Evolutionary conservation across 1,140 invertebrate species (phyloP).

Genomic region (Stenopsyche tienmushanensis): DNA sequence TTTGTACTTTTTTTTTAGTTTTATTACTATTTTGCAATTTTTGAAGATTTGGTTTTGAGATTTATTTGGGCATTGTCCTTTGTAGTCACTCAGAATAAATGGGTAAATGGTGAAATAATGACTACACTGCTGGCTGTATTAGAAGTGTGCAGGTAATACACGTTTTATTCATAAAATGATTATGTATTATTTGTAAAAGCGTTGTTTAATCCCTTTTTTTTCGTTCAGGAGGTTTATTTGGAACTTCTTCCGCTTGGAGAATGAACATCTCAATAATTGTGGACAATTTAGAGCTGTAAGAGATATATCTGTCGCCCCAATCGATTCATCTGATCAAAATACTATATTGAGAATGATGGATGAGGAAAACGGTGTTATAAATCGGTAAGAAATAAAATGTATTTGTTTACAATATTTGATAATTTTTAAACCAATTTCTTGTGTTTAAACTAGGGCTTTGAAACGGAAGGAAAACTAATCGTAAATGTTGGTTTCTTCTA

Average conservation of each 20-base stretch:
- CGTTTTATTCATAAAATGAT: not conserved
- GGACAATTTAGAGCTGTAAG: conserved; percentile 98
- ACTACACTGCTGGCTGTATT: conserved; percentile 85
- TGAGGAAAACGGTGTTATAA: conserved; percentile 82
- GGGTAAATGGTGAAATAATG: conserved; percentile 82
- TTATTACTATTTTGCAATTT: conserved; percentile 97
- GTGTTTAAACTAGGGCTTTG: not conserved
- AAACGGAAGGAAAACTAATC: not conserved
- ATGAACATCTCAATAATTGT: conserved; percentile 99
- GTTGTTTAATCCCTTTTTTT: not conserved
- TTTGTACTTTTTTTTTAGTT: conserved; percentile 58
- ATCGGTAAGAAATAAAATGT: conserved; percentile 55
- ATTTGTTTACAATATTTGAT: no score
- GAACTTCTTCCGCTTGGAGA: conserved; percentile 99
- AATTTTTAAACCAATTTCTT: not conserved
- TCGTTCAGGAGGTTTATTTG: conserved; percentile 88
- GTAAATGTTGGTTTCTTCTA: no score
- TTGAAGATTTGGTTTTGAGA: conserved; percentile 92
- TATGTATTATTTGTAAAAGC: not conserved
- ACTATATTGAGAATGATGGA: conserved; percentile 96
- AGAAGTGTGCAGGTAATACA: conserved; percentile 86
- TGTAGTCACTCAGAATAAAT: conserved; percentile 80
- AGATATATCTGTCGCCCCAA: conserved; percentile 96
- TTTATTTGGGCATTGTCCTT: conserved; percentile 92
- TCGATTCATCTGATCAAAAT: conserved; percentile 90